Conservation (phyloP, 2,888 invertebrate species). For the Pandemis cinnamomeana region DNA sequence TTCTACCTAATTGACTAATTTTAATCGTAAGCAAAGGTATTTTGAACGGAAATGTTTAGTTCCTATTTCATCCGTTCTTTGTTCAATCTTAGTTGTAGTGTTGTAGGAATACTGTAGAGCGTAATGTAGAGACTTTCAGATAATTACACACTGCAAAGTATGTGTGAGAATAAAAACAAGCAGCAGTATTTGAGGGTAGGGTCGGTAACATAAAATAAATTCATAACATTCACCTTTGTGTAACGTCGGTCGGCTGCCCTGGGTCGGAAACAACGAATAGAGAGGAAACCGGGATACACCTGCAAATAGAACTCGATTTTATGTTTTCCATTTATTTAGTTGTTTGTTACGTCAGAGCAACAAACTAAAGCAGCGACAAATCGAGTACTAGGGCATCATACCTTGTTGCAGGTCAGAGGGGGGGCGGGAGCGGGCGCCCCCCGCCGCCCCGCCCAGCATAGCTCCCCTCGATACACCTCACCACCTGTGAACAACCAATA, state of each 20-base stretch:
- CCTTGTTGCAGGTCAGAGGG: conserved; percentile 81
- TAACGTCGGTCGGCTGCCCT: conserved; percentile 73
- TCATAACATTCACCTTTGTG: conserved; percentile 79
- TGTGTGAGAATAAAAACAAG: neutral
- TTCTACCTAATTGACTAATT: too few species aligned
- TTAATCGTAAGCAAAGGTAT: too few species aligned
- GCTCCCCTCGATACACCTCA: conserved; percentile 78
- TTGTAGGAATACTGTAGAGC: too few species aligned
- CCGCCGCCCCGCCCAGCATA: conserved; percentile 85
- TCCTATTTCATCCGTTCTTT: too few species aligned
- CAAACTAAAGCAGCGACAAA: conserved; percentile 21
- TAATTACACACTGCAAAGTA: too few species aligned
- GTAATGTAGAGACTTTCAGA: too few species aligned
- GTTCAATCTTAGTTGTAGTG: too few species aligned
- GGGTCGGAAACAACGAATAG: conserved; percentile 87
- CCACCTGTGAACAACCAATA: conserved; percentile 65
- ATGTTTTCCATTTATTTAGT: conserved; percentile 44
- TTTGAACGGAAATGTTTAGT: too few species aligned
- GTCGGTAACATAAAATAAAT: neutral
- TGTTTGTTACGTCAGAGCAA: conserved; percentile 11
- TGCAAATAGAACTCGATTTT: conserved; percentile 61
- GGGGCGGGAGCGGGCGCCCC: conserved; percentile 84
- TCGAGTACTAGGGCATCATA: conserved; percentile 68
- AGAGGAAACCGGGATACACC: conserved; percentile 88
- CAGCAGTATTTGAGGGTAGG: neutral